These are phyloP conservation scores for Hylia prasina DNA, from an alignment of 2,113 vertebrate genomes.

Conservation along the genomic window DNA sequence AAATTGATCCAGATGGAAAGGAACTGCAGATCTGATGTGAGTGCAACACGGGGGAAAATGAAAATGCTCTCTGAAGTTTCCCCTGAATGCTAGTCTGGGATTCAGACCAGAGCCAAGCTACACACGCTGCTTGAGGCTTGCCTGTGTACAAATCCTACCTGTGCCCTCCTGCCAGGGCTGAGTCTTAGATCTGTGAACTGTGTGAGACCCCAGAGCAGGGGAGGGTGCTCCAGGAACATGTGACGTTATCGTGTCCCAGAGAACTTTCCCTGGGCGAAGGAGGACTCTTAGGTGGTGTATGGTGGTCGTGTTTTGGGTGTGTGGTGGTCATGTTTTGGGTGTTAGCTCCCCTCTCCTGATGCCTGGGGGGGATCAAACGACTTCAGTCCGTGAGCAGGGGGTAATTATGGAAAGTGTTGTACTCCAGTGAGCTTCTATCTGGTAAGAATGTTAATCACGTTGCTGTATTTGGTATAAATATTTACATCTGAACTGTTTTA, in stretches of 20 bases:
- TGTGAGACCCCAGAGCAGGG: neutral
- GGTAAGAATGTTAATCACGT: constrained; percentile 13
- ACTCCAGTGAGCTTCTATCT: neutral
- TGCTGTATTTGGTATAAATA: constrained; percentile 17
- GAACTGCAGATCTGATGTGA: neutral
- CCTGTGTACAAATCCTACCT: neutral
- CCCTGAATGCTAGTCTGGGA: neutral
- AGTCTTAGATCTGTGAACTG: neutral
- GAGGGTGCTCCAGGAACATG: rapidly evolving
- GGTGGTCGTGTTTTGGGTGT: neutral
- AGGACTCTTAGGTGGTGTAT: neutral
- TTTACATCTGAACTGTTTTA: constrained; percentile 48
- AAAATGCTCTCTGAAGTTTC: neutral
- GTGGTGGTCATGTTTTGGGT: neutral
- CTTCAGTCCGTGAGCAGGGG: neutral
- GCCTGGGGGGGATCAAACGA: neutral
- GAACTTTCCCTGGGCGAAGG: neutral
- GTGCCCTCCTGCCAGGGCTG: neutral
- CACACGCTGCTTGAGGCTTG: neutral
- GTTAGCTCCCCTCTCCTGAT: neutral
- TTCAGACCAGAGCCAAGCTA: neutral
- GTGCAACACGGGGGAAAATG: neutral
- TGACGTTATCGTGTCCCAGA: neutral
- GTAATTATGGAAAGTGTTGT: neutral
- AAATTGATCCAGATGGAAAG: neutral